These are phyloP conservation scores for Antheraea mylitta DNA, from an alignment of 1,140 invertebrate genomes.

Conservation along the genomic window DNA sequence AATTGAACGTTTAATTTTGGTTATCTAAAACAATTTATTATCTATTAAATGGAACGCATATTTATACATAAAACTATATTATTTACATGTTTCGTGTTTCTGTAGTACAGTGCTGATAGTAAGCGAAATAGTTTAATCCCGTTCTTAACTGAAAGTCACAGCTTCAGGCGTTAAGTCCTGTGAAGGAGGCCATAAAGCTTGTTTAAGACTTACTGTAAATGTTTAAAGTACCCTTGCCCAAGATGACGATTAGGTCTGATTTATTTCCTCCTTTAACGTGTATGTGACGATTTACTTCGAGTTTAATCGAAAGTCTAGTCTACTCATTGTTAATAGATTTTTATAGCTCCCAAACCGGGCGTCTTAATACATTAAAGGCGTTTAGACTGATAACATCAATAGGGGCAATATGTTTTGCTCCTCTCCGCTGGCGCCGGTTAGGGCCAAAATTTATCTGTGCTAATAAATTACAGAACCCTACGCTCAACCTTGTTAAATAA, in stretches of 20 bases:
- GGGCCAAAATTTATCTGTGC: constrained; percentile 61
- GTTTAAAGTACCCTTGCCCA: background rate
- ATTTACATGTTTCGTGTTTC: too few relatives aligned
- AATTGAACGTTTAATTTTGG: too few relatives aligned
- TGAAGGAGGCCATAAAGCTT: constrained; percentile 1
- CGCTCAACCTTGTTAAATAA: constrained; percentile 60
- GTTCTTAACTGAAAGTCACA: background rate
- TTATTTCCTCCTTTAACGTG: background rate
- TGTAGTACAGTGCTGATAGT: background rate
- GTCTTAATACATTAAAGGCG: constrained; percentile 17
- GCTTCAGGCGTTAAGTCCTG: background rate
- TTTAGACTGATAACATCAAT: constrained; percentile 37
- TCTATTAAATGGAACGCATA: too few relatives aligned
- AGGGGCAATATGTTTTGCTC: constrained; percentile 45
- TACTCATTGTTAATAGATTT: background rate
- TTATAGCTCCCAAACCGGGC: background rate
- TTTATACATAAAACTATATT: too few relatives aligned
- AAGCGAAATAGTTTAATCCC: background rate
- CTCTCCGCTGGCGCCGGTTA: constrained; percentile 37
- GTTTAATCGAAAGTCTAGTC: background rate
- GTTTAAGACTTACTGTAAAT: background rate
- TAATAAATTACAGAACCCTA: constrained; percentile 60
- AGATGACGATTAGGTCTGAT: background rate
- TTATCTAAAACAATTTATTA: too few relatives aligned
- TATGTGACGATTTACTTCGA: background rate